Evolutionary conservation across 1,140 invertebrate species (phyloP), one percentile per base, ranked within the genome.

Genomic region (Kradibia gibbosae): DNA sequence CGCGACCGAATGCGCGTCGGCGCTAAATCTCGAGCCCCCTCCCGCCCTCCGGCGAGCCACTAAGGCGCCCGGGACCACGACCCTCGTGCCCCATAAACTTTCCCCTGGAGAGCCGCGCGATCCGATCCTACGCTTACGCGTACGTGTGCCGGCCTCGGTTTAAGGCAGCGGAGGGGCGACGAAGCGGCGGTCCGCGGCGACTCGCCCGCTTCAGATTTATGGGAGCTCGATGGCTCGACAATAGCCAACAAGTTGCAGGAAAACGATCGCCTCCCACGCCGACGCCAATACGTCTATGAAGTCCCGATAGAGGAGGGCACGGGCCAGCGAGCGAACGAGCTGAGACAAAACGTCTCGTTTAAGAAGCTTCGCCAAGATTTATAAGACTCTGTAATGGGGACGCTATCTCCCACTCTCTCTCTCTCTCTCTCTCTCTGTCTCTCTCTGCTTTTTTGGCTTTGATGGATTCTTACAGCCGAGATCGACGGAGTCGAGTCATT

Each of bases 201-300:
- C 28, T 34, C 73, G 20, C 53, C 20, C 74, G 78, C 62, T 71
- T 73, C 82, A 88, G 87, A 90, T 90, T 90, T 90, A 90, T 90
- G 84, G 88, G 84, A 86, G 83, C 88, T 88, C 88, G 88, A 90
- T 89, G 85, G 87, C 85, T 83, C 85, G 86, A 88, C 88, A 89
- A 90, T 89, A 87, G 86, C 88, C 89, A 90, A 91, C 89, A 91
- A 91, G 89, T 90, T 90, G 89, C 85, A 87, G 88, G 88, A 88
- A 90, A 90, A 89, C 85, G 88, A 89, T 87, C 86, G 81, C 70
- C 53, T 60, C 39, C 45, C 42, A 20, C 53, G 65, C 34, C 57
- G 36, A 25, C 60, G 50, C 50, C 81, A 67, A 82, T 78, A 74
- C 76, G 71, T 82, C 75, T 82, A 82, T 73, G 39, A 50, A 72